Conservation (phyloP, 1,140 invertebrate species). For the Zaprionus taronus region DNA sequence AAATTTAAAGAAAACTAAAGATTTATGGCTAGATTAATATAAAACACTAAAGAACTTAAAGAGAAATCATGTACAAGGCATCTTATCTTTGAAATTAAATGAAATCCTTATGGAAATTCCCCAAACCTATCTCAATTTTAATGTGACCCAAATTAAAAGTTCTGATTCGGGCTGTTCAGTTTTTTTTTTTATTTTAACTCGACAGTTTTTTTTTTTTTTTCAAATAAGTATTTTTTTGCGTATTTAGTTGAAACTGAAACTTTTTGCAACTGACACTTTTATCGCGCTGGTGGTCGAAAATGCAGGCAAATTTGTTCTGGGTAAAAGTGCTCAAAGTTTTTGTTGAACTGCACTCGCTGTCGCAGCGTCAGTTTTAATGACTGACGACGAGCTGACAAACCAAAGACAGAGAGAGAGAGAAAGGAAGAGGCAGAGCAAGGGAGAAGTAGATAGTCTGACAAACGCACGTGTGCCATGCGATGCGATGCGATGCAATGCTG, state of each 20-base stretch:
- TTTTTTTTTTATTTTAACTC: slow-evolving; percentile 1
- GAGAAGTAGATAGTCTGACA: slow-evolving; percentile 30
- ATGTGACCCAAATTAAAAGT: slow-evolving; percentile 11
- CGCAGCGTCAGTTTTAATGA: slow-evolving; percentile 58
- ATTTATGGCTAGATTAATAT: too few relatives aligned
- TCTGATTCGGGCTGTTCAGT: background rate
- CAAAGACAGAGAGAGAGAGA: slow-evolving; percentile 10
- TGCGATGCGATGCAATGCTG: slow-evolving; percentile 43
- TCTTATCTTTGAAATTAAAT: background rate
- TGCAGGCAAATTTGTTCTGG: slow-evolving; percentile 56
- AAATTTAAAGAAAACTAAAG: too few relatives aligned
- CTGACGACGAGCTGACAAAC: slow-evolving; percentile 44
- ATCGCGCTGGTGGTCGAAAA: slow-evolving; percentile 58
- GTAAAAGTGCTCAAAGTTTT: slow-evolving; percentile 33
- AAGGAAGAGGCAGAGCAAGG: slow-evolving; percentile 1
- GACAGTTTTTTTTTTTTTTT: slow-evolving; percentile 31
- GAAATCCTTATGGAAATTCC: background rate
- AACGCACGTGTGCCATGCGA: slow-evolving; percentile 33
- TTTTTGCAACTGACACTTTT: slow-evolving; percentile 70
- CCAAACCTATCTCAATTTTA: background rate
- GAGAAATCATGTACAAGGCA: background rate
- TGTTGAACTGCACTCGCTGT: slow-evolving; percentile 33
- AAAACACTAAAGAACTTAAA: too few relatives aligned
- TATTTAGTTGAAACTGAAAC: slow-evolving; percentile 39
- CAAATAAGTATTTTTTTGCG: background rate